Base-by-base conservation (phyloP, 2,888 invertebrate species). In the Catocala fraxini region DNA sequence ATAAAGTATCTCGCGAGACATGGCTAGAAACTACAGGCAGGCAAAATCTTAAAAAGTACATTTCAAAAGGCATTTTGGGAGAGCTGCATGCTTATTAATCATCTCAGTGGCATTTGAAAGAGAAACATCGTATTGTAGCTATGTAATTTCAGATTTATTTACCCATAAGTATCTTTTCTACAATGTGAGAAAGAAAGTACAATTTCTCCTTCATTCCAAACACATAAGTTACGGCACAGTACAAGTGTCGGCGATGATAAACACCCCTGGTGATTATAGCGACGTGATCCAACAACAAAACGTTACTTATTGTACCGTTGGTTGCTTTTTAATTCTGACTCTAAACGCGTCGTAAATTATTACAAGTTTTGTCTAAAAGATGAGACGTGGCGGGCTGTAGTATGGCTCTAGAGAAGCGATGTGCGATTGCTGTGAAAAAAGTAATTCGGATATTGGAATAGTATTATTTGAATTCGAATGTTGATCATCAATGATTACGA, bases 321-420 rank as follows among this genome's bases (percentile, higher is more conserved):
- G 39, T 33, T 42, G 57, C 60, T 64, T 78, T 78, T 78, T 73
- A 78, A 78, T 77, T 76, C 73, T 71, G 67, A 73, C 70, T 68
- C 62, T 71, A 75, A 78, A 76, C 55, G 58, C 64, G 52, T 69
- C 73, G 65, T 78, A 78, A 78, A 78, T 78, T 73, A 68, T 58
- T 9, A 41, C 0, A 10, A 9, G 13, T 11, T 5, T 54, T 51
- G 39, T 53, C 5, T 43, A 57, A 53, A 45, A 13, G 0, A 33
- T 10, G 33, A 25, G 35, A 34, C 46, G n/a, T n/a, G 42, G 49
- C 59, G 54, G n/a, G 34, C 35, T 48, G 35, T 6, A 39, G 4
- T 35, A 25, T 15, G 15, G 0, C 2, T 15, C 25, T 3, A 25
- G 4, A 25, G n/a, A 52, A 10, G 25, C 11, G 25, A 25, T 25